These are phyloP conservation scores for Phaenicophaeus curvirostris DNA, from an alignment of 2,797 vertebrate genomes.

Conservation along the genomic window DNA sequence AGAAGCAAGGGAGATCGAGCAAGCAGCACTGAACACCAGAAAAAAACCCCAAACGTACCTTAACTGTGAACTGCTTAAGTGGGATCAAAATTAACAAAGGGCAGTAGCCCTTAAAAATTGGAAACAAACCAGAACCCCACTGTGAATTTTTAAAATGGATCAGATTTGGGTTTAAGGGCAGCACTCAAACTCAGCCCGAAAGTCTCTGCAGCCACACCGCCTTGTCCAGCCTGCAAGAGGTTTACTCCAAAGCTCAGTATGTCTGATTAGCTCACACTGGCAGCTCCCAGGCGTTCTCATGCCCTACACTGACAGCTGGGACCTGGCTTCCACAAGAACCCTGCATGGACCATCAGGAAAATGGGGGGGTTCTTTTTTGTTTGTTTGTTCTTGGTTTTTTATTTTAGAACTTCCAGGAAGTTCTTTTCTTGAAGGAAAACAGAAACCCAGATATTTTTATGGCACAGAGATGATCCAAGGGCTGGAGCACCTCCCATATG, in stretches of 20 bases:
- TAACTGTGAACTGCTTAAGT: neutral
- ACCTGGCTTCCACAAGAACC: neutral
- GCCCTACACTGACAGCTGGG: no score
- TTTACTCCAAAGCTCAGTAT: accelerated
- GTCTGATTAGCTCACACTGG: accelerated
- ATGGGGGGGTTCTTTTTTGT: neutral
- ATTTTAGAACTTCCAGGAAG: neutral
- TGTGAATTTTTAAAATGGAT: neutral
- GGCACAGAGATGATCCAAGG: no score
- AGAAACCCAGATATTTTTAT: neutral
- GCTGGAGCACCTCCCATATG: no score
- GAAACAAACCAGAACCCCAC: neutral
- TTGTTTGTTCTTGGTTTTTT: no score
- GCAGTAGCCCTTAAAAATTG: neutral
- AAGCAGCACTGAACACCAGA: neutral
- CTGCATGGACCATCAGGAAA: neutral
- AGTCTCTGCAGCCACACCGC: neutral
- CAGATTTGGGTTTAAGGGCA: no score
- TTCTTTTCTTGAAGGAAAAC: neutral
- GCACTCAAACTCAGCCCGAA: neutral
- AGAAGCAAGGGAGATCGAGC: neutral
- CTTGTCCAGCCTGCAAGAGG: neutral
- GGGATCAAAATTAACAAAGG: neutral
- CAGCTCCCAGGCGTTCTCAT: no score
- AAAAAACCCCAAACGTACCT: neutral